Conservation (phyloP, 92 coral and sea anemone genomes). For the Hydrozoanthus gracilis region DNA sequence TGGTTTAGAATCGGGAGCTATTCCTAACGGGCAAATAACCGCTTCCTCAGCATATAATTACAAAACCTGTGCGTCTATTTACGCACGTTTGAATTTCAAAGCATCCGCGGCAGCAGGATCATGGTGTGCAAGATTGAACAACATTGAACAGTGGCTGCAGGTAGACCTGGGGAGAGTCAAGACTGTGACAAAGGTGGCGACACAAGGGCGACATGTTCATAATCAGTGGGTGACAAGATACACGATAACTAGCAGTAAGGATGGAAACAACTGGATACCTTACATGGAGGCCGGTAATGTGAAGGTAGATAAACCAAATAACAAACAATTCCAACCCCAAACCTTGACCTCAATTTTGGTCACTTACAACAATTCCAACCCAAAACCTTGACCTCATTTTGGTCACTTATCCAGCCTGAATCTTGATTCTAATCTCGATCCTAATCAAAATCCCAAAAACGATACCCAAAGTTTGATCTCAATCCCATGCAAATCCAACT, state of each 20-base stretch:
- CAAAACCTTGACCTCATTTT: no score
- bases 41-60: neutral
- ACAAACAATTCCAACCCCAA: no score
- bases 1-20: constrained; percentile 14
- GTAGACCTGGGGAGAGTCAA: neutral
- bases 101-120: neutral
- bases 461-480: no score
- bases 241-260: neutral
- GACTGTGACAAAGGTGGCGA: constrained; percentile 10
- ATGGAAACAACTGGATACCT: neutral
- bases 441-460: no score
- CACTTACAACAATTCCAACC: no score
- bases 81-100: neutral
- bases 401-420: no score
- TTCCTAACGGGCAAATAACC: neutral
- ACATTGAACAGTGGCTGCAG: neutral
- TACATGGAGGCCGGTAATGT: neutral
- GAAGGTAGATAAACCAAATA: neutral
- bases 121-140: neutral
- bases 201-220: neutral
- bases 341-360: no score
- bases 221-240: constrained; percentile 1
- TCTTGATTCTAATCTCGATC: no score
- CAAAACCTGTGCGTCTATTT: neutral
- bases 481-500: no score